Base-by-base conservation (phyloP, 1,140 invertebrate species). In the Thaumatotibia leucotreta region DNA sequence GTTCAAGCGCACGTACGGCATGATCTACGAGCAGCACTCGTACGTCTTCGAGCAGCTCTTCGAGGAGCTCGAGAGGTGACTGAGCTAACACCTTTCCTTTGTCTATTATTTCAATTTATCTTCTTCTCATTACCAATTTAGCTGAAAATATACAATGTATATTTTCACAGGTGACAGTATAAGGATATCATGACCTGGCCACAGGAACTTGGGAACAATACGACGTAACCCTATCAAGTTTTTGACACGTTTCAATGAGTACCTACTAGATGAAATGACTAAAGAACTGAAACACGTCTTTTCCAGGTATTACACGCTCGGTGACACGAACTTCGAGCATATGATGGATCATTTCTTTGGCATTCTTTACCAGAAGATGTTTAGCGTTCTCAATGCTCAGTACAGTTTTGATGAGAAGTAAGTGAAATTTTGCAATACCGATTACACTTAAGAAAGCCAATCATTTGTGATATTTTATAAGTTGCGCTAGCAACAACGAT, bases 351-450 rank as follows among this genome's bases (percentile, higher is more conserved):
- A 94, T 65, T 99, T 99, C 92, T 99, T 99, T 92, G 95, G 94
- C 61, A 96, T 95, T 3, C 94, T 99, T 0, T 98, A 99, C 83
- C 96, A 98, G 87, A 97, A 97, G 84, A 99, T 99, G 97, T 99
- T 99, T 90, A 96, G 94, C 0, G 97, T 99, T 23, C 92, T 99
- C 67, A 99, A 99, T 88, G 93, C 94, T 3, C 97, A 98, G 83
- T 98, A 98, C 82, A 92, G 92, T 49, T 98, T 99, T 79, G 95
- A 97, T 84, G 95, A 96, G 45, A 96, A 95, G 93, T 98, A 91
- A 93, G 92, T 93, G 45, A 9, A 35, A 0, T 35, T 1, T 20
- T 17, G 61, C 9, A 27, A 20, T 62, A 61, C 29, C 8, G 29
- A 45, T 65, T 54, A 68, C 61, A 17, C 10, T n/a, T n/a, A n/a